Evolutionary conservation across 1,140 invertebrate species (phyloP).

Genomic region (Cydia splendana): DNA sequence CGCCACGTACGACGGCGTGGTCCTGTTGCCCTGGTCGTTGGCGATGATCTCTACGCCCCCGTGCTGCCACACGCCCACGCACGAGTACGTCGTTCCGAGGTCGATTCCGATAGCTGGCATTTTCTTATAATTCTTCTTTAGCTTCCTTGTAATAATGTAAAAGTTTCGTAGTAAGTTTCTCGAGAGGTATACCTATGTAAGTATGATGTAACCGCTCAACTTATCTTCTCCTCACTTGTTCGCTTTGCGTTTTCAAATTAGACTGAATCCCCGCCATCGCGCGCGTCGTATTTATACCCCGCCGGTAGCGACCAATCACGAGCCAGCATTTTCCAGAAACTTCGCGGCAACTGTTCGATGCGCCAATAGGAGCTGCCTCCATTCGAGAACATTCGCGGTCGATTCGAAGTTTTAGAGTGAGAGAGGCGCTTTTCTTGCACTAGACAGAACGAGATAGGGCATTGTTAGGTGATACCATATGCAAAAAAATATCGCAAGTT

Average conservation of each 20-base stretch:
- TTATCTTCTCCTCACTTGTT: slow-evolving; percentile 1
- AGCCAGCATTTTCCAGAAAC: slow-evolving; percentile 22
- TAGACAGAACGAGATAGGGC: too few species aligned
- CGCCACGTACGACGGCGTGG: slow-evolving; percentile 93
- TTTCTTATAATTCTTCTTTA: slow-evolving; percentile 41
- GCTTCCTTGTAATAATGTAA: slow-evolving; percentile 6
- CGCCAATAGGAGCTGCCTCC: background rate
- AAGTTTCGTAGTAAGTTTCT: background rate
- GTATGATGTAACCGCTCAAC: background rate
- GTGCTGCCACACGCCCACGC: slow-evolving; percentile 87
- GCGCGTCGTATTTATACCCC: slow-evolving; percentile 7
- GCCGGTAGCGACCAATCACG: slow-evolving; percentile 1
- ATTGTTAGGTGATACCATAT: too few species aligned
- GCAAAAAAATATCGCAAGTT: too few species aligned
- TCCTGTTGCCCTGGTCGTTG: slow-evolving; percentile 94
- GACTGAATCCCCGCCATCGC: slow-evolving; percentile 22
- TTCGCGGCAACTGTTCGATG: slow-evolving; percentile 12
- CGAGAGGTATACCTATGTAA: too few species aligned
- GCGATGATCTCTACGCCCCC: slow-evolving; percentile 94
- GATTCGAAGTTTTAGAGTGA: slow-evolving; percentile 11
- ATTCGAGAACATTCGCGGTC: slow-evolving; percentile 4
- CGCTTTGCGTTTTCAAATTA: slow-evolving; percentile 26
- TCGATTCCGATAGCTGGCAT: slow-evolving; percentile 85
- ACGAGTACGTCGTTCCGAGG: slow-evolving; percentile 84
- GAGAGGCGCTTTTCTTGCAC: background rate